Evolutionary conservation across 2,113 vertebrate species (phyloP).

Genomic region (Lipotes vexillifer): DNA sequence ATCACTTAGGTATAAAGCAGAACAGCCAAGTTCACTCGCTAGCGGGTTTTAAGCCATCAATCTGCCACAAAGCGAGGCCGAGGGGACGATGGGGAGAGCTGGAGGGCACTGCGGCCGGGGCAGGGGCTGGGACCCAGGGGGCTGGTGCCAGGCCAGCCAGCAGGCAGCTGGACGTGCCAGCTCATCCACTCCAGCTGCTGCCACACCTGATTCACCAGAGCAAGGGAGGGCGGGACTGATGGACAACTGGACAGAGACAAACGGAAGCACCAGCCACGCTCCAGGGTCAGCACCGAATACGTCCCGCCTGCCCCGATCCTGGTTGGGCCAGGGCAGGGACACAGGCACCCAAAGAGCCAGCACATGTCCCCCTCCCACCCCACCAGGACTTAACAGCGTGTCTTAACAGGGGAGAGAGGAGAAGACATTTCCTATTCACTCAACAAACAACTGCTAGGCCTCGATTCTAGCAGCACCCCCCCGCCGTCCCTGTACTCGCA

Average conservation of each 20-base stretch:
- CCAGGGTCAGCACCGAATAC: too few relatives aligned
- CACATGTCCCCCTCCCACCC: too few relatives aligned
- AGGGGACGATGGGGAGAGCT: not conserved
- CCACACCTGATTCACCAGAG: not conserved
- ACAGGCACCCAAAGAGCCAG: not conserved
- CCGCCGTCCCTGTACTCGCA: not conserved
- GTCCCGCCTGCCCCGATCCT: not conserved
- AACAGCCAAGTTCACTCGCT: not conserved
- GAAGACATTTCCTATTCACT: not conserved
- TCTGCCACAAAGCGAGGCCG: fast-evolving
- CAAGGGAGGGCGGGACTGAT: not conserved
- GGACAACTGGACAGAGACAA: fast-evolving
- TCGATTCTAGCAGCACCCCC: too few relatives aligned
- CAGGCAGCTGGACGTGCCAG: not conserved
- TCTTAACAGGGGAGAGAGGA: not conserved
- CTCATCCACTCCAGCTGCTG: not conserved
- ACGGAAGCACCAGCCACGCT: not conserved
- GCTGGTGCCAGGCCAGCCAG: not conserved
- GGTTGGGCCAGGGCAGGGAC: fast-evolving
- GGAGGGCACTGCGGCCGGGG: too few relatives aligned
- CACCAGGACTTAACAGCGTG: too few relatives aligned
- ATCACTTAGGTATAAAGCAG: not conserved
- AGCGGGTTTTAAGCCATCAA: not conserved
- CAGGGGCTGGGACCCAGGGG: not conserved
- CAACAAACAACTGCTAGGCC: not conserved